A percentile compares a stretch with the other conserved stretches of the same genome.
phyloP scores from a whole-genome alignment of 2,113 vertebrate species.

The Chitala chitala region DNA sequence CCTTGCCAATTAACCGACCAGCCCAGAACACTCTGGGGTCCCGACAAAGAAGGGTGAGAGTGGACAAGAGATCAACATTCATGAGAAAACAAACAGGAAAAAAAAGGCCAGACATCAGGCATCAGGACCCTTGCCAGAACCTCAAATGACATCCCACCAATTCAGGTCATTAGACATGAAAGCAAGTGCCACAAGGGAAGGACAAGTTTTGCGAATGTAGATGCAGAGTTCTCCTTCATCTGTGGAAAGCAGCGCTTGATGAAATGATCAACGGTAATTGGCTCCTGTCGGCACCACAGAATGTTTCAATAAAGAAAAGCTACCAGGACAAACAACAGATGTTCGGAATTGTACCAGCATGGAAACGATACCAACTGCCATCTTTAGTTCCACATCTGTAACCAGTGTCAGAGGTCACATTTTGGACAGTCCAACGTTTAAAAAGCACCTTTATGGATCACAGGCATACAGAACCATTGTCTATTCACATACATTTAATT shows the following conservation, averaged over 20 bases:
- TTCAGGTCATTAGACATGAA: constrained; percentile 13
- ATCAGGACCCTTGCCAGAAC: background rate
- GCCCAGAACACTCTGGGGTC: background rate
- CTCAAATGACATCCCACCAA: background rate
- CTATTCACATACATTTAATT: constrained; percentile 16
- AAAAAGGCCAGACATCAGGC: background rate
- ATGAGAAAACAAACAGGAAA: background rate
- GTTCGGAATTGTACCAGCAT: background rate
- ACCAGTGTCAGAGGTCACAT: constrained; percentile 4
- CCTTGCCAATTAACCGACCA: background rate
- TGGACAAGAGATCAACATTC: background rate
- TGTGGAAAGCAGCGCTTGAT: background rate
- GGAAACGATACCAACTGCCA: background rate
- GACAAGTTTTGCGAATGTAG: background rate
- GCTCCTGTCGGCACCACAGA: background rate
- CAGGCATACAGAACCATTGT: background rate
- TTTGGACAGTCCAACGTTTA: background rate
- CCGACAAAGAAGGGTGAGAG: background rate
- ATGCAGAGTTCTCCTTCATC: background rate
- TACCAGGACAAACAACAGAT: constrained; percentile 16
- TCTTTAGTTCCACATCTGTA: background rate
- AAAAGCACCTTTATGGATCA: constrained; percentile 17
- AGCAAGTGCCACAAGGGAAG: background rate
- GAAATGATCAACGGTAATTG: constrained; percentile 8
- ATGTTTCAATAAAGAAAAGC: constrained; percentile 21